phyloP scores from a whole-genome alignment of 2,113 vertebrate species.

The Carlito syrichta region DNA sequence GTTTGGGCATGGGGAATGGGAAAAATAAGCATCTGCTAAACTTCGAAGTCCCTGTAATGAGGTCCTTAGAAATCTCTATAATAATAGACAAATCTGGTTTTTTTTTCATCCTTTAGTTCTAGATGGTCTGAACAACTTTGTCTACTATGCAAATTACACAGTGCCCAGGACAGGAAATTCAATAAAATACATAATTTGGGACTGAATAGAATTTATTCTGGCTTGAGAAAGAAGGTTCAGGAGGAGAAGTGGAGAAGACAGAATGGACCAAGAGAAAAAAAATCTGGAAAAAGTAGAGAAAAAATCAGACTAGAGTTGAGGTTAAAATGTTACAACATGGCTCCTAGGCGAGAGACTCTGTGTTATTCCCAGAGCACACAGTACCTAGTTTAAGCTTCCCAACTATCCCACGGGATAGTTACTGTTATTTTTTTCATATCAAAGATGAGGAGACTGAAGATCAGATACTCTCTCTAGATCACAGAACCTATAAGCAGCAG shows the following conservation, averaged over 20 bases:
- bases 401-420: background rate
- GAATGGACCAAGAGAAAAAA: background rate
- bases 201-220: background rate
- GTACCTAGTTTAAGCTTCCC: background rate
- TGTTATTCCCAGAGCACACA: background rate
- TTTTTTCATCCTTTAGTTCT: background rate
- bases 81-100: background rate
- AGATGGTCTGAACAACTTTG: background rate
- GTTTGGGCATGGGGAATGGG: background rate
- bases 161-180: background rate
- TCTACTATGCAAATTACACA: background rate
- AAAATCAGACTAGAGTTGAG: background rate
- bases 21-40: background rate
- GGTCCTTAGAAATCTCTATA: background rate
- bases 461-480: background rate
- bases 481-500: background rate
- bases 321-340: accelerated
- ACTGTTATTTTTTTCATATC: background rate
- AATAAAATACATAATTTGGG: background rate
- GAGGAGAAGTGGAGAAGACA: background rate
- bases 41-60: background rate
- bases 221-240: background rate
- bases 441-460: background rate
- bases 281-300: background rate
- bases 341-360: background rate